Percentiles rank a stretch among this genome's conserved stretches.
Evolutionary conservation across 92 coral and sea anemone species (phyloP).

Genomic region (Bergia puertoricense): DNA sequence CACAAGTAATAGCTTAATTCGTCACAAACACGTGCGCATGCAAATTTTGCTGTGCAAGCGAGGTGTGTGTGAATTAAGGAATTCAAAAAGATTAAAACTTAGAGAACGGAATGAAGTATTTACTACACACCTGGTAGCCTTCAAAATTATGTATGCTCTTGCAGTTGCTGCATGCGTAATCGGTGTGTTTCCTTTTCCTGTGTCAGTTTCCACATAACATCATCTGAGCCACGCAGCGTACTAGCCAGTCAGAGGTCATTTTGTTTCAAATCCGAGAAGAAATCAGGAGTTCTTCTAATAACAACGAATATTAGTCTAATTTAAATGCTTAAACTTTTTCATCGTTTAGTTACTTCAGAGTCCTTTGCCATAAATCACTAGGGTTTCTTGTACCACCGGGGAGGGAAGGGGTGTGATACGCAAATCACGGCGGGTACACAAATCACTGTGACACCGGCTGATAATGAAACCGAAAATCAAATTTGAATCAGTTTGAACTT

Average conservation of each 20-base stretch:
- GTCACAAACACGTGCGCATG: too few relatives aligned
- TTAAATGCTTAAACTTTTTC: conserved; percentile 13
- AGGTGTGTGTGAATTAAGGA: too few relatives aligned
- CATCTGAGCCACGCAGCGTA: conserved; percentile 6
- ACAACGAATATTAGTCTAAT: conserved; percentile 3
- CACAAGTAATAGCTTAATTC: too few relatives aligned
- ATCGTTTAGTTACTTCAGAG: background rate
- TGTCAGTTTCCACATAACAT: too few relatives aligned
- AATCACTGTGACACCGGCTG: conserved; percentile 5
- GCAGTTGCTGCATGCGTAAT: conserved; percentile 11
- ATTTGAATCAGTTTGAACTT: too few relatives aligned
- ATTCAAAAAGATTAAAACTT: too few relatives aligned
- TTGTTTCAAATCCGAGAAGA: background rate
- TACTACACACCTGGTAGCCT: conserved; percentile 5
- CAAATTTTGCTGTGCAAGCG: too few relatives aligned
- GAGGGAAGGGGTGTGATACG: background rate
- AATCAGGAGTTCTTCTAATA: background rate
- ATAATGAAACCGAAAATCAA: too few relatives aligned
- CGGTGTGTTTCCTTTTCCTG: conserved; percentile 13
- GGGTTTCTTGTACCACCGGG: conserved; percentile 10
- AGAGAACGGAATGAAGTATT: background rate
- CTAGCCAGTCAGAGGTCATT: background rate
- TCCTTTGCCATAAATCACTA: conserved; percentile 19
- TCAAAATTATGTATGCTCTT: background rate
- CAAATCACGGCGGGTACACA: conserved; percentile 3